Evolutionary conservation across 1,140 invertebrate genomes (phyloP), one percentile per base, ranked within the genome.

Genomic region (Drosophila oshimai): DNA sequence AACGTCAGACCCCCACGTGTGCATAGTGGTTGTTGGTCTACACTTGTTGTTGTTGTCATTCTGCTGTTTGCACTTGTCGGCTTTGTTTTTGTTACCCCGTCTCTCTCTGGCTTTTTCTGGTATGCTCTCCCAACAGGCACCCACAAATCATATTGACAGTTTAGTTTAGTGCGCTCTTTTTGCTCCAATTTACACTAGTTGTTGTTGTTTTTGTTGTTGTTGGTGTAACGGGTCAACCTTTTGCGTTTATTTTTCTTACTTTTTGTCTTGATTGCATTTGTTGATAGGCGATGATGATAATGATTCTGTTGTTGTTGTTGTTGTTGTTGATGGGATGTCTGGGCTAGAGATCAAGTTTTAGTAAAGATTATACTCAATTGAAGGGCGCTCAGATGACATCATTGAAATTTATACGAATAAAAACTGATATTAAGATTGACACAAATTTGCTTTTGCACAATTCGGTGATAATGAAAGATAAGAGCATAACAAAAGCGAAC

Each of bases 1-100:
- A 53, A 18, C 13, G 42, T 31, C 31, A 73, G 64, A 67, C 51
- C 79, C 79, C 79, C 79, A 84, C 79, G 79, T 84, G 80, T 84
- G 69, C 57, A 68, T 50, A 67, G 65, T 75, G 75, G 65, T 72
- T 73, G 41, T 69, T 75, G 58, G 47, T 62, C 28, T 67, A 36
- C 49, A 41, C 20, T 39, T 79, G 51, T 68, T 77, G 67, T 62
- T 54, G 45, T 33, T 69, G 6, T 17, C 33, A 17, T 44, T 55
- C 20, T 45, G 33, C 42, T 60, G 49, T 49, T 64, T 36, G 65
- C 71, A 80, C 77, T 81, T 81, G 78, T 80, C 67, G 53, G 58
- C 65, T 74, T 80, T 74, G 78, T 80, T 51, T 75, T 57, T 44
- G 51, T 46, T 24, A 42, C 15, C 15, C 9, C 17, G 3, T n/a